phyloP scores from a whole-genome alignment of 2,113 vertebrate species.

The Urocitellus parryii region DNA sequence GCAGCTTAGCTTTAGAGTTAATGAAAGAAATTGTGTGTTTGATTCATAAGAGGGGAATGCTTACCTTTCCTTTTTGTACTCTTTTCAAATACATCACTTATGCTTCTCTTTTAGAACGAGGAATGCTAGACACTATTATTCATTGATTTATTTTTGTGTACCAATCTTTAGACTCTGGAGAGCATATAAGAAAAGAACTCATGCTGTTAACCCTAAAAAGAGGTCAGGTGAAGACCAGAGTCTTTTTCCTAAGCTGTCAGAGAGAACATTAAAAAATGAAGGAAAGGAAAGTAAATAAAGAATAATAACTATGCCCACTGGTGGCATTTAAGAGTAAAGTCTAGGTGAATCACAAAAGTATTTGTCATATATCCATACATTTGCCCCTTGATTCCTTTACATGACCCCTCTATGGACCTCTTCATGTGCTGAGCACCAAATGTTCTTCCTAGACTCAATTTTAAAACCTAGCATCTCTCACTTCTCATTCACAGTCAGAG shows the following conservation, averaged over 20 bases:
- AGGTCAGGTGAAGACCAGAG: neutral
- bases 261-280: conserved; percentile 1
- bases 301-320: neutral
- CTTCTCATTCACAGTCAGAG: neutral
- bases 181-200: neutral
- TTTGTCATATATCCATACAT: neutral
- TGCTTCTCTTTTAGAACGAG: conserved; percentile 1
- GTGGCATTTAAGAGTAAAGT: neutral
- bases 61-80: conserved; percentile 22
- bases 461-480: neutral
- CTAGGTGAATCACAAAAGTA: neutral
- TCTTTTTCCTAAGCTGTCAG: neutral
- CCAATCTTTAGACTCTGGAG: neutral
- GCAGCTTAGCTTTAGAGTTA: neutral
- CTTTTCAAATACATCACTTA: conserved; percentile 14
- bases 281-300: neutral
- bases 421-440: neutral
- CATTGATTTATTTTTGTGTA: conserved; percentile 8
- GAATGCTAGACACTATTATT: conserved; percentile 36
- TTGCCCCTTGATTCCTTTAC: neutral
- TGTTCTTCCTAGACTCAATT: conserved; percentile 36
- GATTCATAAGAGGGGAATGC: neutral
- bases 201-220: neutral
- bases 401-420: neutral
- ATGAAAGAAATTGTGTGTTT: neutral